Evolutionary conservation across 2,888 invertebrate species (phyloP).

Genomic region (Caenorhabditis zanzibari): DNA sequence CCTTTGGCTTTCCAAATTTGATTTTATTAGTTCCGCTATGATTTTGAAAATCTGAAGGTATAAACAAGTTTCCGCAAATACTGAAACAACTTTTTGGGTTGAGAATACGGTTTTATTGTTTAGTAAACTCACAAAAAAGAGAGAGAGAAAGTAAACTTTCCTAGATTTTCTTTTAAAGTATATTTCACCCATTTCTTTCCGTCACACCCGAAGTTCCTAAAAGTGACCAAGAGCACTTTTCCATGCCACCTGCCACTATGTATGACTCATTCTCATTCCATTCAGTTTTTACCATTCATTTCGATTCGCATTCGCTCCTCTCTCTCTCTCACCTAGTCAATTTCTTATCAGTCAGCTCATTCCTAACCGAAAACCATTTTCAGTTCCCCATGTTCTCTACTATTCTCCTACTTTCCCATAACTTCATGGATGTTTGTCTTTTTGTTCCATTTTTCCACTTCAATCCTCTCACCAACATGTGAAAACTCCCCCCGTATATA

Average conservation of each 20-base stretch:
- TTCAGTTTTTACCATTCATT: not conserved
- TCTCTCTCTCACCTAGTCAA: not conserved
- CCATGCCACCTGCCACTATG: slow-evolving; percentile 25
- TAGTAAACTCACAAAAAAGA: no score
- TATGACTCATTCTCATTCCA: slow-evolving; percentile 27
- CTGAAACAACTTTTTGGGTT: no score
- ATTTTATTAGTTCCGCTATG: not conserved
- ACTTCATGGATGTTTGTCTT: slow-evolving; percentile 38
- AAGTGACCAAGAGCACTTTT: slow-evolving; percentile 16
- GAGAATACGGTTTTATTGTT: no score
- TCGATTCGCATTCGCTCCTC: not conserved
- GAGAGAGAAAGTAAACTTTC: no score
- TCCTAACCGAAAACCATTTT: slow-evolving; percentile 29
- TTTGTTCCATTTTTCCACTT: not conserved
- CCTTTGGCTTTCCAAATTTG: not conserved
- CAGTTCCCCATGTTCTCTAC: not conserved
- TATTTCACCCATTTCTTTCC: not conserved
- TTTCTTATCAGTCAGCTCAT: slow-evolving; percentile 3
- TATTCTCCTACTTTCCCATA: slow-evolving; percentile 20
- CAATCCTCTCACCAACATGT: slow-evolving; percentile 21
- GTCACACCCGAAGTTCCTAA: not conserved
- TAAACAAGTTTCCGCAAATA: not conserved
- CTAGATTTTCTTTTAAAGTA: no score
- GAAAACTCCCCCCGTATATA: slow-evolving; percentile 31
- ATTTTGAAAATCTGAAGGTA: not conserved